Percentiles rank a stretch among this genome's conserved stretches.
Conservation (phyloP, 2,113 vertebrate genomes). For the Telmatochromis brachygnathus region DNA sequence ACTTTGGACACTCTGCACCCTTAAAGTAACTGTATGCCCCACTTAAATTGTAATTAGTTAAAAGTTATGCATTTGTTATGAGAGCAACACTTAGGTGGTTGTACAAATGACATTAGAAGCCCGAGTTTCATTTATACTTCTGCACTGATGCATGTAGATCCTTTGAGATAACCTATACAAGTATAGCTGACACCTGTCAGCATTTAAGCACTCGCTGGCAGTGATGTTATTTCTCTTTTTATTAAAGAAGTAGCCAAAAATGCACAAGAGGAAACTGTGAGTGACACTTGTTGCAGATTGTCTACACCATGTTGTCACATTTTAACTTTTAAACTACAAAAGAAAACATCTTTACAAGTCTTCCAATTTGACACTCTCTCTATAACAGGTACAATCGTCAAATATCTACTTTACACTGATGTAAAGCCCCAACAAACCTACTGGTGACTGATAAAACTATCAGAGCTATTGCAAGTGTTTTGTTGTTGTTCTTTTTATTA, state of each 20-base stretch:
- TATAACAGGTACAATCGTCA: background rate
- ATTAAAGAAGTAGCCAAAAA: background rate
- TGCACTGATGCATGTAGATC: background rate
- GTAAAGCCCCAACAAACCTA: background rate
- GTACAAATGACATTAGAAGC: background rate
- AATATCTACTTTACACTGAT: background rate
- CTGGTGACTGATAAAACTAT: background rate
- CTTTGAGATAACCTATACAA: background rate
- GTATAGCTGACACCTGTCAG: background rate
- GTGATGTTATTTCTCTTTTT: background rate
- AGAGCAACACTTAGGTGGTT: background rate
- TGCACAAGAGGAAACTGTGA: background rate
- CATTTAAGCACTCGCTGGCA: fast-evolving
- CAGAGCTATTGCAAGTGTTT: background rate
- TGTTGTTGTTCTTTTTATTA: fast-evolving
- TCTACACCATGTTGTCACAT: background rate
- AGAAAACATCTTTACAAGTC: background rate
- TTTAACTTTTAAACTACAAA: background rate
- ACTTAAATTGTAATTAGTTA: background rate
- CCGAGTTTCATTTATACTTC: background rate
- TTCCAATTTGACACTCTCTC: background rate
- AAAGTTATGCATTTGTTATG: background rate
- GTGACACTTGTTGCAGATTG: background rate
- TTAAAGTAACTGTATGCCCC: background rate
- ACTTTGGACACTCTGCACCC: background rate